phyloP scores from a whole-genome alignment of 2,888 invertebrate genomes.

The Plagodis pulveraria region DNA sequence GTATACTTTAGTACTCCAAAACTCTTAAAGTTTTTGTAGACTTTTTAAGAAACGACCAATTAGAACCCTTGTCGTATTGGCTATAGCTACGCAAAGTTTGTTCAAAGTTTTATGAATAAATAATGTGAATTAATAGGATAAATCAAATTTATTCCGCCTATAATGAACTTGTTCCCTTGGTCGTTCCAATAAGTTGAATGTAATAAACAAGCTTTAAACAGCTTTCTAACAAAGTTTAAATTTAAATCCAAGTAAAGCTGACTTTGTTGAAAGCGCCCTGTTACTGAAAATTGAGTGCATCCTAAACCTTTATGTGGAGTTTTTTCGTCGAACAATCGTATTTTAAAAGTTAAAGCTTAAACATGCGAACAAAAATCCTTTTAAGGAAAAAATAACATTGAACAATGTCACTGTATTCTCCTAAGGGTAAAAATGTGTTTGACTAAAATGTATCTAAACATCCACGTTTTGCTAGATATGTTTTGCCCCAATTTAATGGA shows the following conservation, averaged over 20 bases:
- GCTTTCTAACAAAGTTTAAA: slow-evolving; percentile 4
- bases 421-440: no score
- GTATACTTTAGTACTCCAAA: no score
- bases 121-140: slow-evolving; percentile 5
- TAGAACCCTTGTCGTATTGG: slow-evolving; percentile 1
- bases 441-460: no score
- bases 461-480: no score
- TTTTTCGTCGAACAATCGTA: background rate
- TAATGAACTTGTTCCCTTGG: slow-evolving; percentile 3
- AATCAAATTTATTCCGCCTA: slow-evolving; percentile 3
- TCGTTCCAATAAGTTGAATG: slow-evolving; percentile 1
- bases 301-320: background rate
- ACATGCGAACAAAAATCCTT: background rate
- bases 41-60: background rate
- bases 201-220: slow-evolving; percentile 4
- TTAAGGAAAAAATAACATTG: no score
- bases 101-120: slow-evolving; percentile 3
- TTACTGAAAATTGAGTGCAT: background rate
- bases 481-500: no score
- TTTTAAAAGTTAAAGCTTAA: background rate
- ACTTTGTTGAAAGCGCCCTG: background rate
- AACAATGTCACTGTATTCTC: no score
- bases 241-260: background rate
- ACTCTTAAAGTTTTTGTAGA: no score
- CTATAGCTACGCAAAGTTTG: slow-evolving; percentile 1